These are phyloP conservation scores for Phenganax marumi DNA, from an alignment of 92 coral and sea anemone species.

Conservation along the genomic window DNA sequence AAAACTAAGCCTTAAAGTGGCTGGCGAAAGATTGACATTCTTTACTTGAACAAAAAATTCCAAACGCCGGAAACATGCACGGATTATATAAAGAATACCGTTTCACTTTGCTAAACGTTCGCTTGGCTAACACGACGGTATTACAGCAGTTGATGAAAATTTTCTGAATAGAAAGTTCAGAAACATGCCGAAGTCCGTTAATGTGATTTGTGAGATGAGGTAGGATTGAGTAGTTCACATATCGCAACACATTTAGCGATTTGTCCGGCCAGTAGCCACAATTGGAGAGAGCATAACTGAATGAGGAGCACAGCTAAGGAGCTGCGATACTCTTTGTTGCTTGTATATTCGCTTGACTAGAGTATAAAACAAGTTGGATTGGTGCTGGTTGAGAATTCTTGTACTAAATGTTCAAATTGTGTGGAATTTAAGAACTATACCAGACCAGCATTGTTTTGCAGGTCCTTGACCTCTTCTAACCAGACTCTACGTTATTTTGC, in stretches of 20 bases:
- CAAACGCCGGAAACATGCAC: neutral
- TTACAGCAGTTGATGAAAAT: neutral
- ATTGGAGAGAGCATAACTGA: neutral
- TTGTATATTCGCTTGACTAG: too few relatives aligned
- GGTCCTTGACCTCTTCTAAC: too few relatives aligned
- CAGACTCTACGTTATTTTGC: too few relatives aligned
- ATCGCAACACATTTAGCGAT: neutral
- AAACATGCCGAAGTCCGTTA: conserved; percentile 25
- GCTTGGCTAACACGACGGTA: neutral
- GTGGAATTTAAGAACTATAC: too few relatives aligned
- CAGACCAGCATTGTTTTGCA: too few relatives aligned
- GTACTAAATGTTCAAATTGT: too few relatives aligned
- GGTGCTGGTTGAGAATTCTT: too few relatives aligned
- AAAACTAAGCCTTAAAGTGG: conserved; percentile 12
- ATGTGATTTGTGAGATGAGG: conserved; percentile 38
- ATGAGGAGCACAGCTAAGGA: too few relatives aligned
- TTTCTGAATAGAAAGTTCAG: neutral
- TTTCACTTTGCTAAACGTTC: neutral
- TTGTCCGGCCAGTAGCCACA: neutral
- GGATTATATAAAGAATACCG: neutral
- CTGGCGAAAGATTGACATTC: conserved; percentile 10
- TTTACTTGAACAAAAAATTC: neutral
- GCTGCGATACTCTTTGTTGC: too few relatives aligned
- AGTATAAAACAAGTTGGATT: too few relatives aligned
- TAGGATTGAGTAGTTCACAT: neutral